Evolutionary conservation across 2,797 vertebrate genomes (phyloP), one percentile per base, ranked within the genome.

Genomic region (Scleropages formosus): DNA sequence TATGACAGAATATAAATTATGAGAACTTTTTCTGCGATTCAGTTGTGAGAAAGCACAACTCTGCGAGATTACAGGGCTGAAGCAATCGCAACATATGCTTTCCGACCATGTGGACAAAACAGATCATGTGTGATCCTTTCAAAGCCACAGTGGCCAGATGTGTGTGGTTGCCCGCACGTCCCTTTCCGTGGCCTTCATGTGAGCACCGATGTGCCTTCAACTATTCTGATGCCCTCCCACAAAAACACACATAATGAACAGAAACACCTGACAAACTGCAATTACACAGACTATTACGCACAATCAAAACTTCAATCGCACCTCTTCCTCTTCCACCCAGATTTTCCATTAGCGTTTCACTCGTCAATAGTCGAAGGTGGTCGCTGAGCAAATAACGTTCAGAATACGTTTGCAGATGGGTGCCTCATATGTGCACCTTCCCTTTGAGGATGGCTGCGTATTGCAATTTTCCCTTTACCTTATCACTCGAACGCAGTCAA

Each of bases 1-100:
- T 73, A 58, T 44, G 12, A 67, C 65, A 76, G 58, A 78, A 78
- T 72, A 80, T 60, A 76, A 78, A 72, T 77, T 26, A 80, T 46
- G 22, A 67, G 31, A 76, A 58, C 27, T 1, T 39, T 15, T 47
- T 59, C 47, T 64, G 15, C 16, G 18, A 49, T 39, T 53, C 46
- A 66, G 56, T 72, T 66, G 62, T 26, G 10, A 60, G 16, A 66
- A 59, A 77, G 71, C 39, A 60, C 16, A 46, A 61, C 58, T 44
- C 68, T 72, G 20, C 9, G 27, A 65, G 58, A 65, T 58, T 60
- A 60, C 70, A 60, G 46, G 9, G 10, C 16, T 31, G 59, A 46
- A 58, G 63, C 65, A 69, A 44, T 39, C 26, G 44, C n/a, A 70
- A 22, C 56, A 70, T 58, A 64, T 58, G 44, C 47, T n/a, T 47